These are phyloP conservation scores for Sarcophaga rosellei DNA, from an alignment of 2,888 invertebrate genomes.

Conservation along the genomic window DNA sequence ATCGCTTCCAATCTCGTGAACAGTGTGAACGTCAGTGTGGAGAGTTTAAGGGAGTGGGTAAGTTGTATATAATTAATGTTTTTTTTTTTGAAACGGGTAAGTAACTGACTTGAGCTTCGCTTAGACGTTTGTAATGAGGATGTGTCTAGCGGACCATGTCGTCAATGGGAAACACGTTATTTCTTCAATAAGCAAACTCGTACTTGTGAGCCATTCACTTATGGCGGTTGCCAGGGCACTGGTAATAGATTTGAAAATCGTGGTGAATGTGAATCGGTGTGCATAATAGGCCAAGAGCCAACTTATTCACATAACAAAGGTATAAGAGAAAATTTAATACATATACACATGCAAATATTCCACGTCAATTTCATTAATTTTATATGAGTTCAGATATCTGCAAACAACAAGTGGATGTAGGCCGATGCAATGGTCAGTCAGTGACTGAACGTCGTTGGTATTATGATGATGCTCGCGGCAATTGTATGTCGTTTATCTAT, in stretches of 20 bases:
- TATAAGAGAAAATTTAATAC: conserved; percentile 8
- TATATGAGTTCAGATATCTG: conserved; percentile 84
- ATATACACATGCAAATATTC: no score
- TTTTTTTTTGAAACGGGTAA: conserved; percentile 86
- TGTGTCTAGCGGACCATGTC: conserved; percentile 88
- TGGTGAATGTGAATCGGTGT: conserved; percentile 89
- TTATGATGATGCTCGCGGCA: conserved; percentile 86
- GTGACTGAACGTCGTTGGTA: conserved; percentile 85
- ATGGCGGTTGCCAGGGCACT: conserved; percentile 92
- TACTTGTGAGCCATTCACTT: conserved; percentile 87
- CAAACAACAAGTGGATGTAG: conserved; percentile 84
- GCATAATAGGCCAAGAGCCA: conserved; percentile 85
- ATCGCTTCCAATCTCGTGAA: conserved; percentile 88
- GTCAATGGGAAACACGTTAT: conserved; percentile 83
- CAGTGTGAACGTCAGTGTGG: conserved; percentile 91
- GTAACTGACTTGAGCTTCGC: conserved; percentile 81
- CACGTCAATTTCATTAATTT: conserved; percentile 37
- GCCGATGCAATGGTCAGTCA: conserved; percentile 82
- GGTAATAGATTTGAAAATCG: conserved; percentile 90
- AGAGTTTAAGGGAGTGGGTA: conserved; percentile 86
- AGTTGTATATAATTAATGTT: conserved; percentile 69
- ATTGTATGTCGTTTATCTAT: conserved; percentile 91
- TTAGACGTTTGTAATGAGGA: conserved; percentile 88
- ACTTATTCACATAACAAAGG: conserved; percentile 56
- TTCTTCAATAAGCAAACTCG: conserved; percentile 86